A percentile compares a stretch with the other conserved stretches of the same genome.
Evolutionary conservation across 1,140 invertebrate species (phyloP).

Genomic region (Pogonomyrmex californicus): DNA sequence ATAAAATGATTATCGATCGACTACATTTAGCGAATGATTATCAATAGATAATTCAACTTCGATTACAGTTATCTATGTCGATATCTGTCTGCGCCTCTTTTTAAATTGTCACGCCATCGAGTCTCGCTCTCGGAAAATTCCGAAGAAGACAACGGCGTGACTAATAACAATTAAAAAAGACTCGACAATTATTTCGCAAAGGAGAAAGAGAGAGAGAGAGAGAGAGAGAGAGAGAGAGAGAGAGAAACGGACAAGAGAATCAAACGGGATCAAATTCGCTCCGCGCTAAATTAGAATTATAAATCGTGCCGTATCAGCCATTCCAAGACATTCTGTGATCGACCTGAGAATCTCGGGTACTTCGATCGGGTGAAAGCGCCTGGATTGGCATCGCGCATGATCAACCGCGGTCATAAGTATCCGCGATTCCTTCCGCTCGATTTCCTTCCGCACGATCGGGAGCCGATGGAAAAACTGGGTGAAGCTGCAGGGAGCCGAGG

Average conservation of each 20-base stretch:
- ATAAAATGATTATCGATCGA: neutral
- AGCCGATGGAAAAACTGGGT: slow-evolving; percentile 32
- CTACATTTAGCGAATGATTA: slow-evolving; percentile 35
- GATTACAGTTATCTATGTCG: slow-evolving; percentile 58
- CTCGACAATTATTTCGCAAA: neutral
- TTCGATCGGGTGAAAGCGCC: slow-evolving; percentile 68
- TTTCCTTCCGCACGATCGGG: slow-evolving; percentile 53
- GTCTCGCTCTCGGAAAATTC: slow-evolving; percentile 13
- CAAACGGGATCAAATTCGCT: neutral
- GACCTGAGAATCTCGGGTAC: slow-evolving; percentile 20
- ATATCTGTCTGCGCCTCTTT: slow-evolving; percentile 35
- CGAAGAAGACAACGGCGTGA: neutral
- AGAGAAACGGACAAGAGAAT: neutral
- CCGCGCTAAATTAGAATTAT: slow-evolving; percentile 35
- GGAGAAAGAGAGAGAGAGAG: neutral
- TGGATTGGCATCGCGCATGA: slow-evolving; percentile 67
- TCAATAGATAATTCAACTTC: slow-evolving; percentile 48
- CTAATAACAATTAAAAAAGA: neutral
- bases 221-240: neutral
- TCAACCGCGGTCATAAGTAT: slow-evolving; percentile 48
- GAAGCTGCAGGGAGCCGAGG: slow-evolving; percentile 18
- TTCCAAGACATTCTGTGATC: slow-evolving; percentile 50
- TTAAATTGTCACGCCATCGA: neutral
- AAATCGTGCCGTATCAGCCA: slow-evolving; percentile 39
- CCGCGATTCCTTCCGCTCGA: slow-evolving; percentile 49